Evolutionary conservation across 2,888 invertebrate species (phyloP), one percentile per base, ranked within the genome.

Genomic region (Beris chalybata): DNA sequence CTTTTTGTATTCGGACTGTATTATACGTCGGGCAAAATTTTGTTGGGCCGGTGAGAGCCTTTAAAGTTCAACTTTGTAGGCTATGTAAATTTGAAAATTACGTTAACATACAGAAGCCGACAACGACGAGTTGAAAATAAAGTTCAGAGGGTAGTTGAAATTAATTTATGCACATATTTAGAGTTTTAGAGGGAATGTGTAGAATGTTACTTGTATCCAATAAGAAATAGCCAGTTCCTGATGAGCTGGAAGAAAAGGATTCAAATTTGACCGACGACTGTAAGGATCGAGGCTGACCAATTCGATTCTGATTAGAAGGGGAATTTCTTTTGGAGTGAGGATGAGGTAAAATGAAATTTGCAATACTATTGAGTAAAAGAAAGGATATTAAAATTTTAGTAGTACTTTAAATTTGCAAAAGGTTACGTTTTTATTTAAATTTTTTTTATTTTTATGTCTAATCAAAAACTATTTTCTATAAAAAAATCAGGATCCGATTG

Each of bases 1-100:
- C 76, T 71, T 75, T 78, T 76, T 74, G 64, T 56, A 61, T 52
- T 52, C 50, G 38, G 22, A 61, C 61, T 61, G 9, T 38, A 52
- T 22, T 43, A 38, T 13, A 31, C 12, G 48, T 32, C 61, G 50
- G 50, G 52, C 50, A 61, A 61, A n/a, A 61, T 61, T 61, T 55
- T 55, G 56, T 15, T 53, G n/a, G n/a, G 30, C 53, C 38, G 53
- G 30, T 48, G 61, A 54, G 61, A 54, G 50, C 61, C 61, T 68
- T 65, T 64, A 67, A 68, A 68, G 65, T 61, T 56, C 65, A 47
- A 52, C 65, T 65, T 50, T 61, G 43, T 50, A 38, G 58, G 64
- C 64, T 53, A 64, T 64, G 64, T 58, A 58, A 58, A 58, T 58
- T 58, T 58, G 29, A 38, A 61, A 61, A 50, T 38, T 15, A n/a